Conservation (phyloP, 1,140 invertebrate genomes). For the Lordiphosa clarofinis region DNA sequence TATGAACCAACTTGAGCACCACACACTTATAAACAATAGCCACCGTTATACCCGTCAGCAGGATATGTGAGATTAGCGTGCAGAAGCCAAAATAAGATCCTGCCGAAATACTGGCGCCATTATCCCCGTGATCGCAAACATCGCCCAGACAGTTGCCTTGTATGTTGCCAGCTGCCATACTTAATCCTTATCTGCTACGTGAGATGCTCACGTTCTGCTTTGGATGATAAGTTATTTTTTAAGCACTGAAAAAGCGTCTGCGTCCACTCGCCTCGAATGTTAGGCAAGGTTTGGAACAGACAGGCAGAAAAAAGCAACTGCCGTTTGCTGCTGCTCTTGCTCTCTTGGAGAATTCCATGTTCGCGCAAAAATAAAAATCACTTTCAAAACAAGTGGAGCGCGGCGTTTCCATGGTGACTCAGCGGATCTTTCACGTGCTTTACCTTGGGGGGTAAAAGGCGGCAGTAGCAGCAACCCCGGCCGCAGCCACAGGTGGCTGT, state of each 20-base stretch:
- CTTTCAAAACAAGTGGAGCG: constrained; percentile 60
- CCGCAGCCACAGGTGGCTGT: constrained; percentile 34
- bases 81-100: constrained; percentile 57
- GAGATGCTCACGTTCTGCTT: constrained; percentile 34
- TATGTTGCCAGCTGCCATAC: constrained; percentile 28
- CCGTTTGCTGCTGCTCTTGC: constrained; percentile 5
- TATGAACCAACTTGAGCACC: constrained; percentile 63
- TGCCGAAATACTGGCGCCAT: constrained; percentile 12
- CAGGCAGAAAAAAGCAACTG: constrained; percentile 26
- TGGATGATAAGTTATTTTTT: constrained; percentile 34
- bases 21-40: constrained; percentile 59
- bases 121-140: constrained; percentile 20
- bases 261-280: constrained; percentile 35
- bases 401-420: constrained; percentile 38
- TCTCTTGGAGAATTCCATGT: constrained; percentile 34
- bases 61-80: constrained; percentile 45
- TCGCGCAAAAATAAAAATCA: constrained; percentile 26
- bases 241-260: background rate
- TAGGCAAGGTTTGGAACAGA: constrained; percentile 44
- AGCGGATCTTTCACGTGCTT: constrained; percentile 62
- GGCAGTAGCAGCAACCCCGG: constrained; percentile 31
- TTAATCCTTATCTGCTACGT: constrained; percentile 54
- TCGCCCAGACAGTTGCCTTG: constrained; percentile 32
- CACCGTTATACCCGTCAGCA: constrained; percentile 53
- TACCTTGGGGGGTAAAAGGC: constrained; percentile 68